phyloP scores from a whole-genome alignment of 1,140 invertebrate genomes.

The Scaptomyza hsui region DNA sequence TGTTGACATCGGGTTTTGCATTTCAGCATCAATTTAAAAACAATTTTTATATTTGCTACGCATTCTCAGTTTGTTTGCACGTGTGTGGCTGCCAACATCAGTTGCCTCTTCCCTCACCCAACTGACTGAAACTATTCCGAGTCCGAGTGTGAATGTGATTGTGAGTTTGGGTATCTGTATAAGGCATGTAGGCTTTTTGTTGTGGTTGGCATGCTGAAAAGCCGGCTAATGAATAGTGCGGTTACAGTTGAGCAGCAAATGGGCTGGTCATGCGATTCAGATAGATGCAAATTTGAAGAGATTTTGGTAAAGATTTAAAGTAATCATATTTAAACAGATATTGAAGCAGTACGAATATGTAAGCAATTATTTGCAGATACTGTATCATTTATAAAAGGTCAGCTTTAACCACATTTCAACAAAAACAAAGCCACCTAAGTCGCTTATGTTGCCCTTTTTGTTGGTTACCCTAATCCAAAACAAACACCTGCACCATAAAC shows the following conservation, averaged over 20 bases:
- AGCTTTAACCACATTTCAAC: background rate
- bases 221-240: slow-evolving; percentile 58
- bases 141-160: background rate
- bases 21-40: slow-evolving; percentile 63
- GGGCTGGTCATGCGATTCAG: background rate
- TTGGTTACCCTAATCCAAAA: slow-evolving; percentile 55
- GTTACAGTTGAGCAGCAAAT: slow-evolving; percentile 27
- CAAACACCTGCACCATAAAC: slow-evolving; percentile 75
- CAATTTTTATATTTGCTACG: slow-evolving; percentile 54
- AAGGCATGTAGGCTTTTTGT: slow-evolving; percentile 56
- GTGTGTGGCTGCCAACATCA: slow-evolving; percentile 11
- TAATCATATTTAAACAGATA: too few relatives aligned
- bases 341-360: background rate
- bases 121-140: background rate
- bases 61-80: slow-evolving; percentile 37
- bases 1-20: slow-evolving; percentile 40
- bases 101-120: background rate
- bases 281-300: background rate
- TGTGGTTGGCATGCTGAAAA: slow-evolving; percentile 67
- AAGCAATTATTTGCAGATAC: background rate
- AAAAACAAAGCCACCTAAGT: background rate
- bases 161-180: background rate
- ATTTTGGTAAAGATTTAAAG: background rate
- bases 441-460: slow-evolving; percentile 29
- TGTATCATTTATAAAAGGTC: background rate